Base-by-base conservation (phyloP, 2,113 vertebrate genomes). In the Poeciliopsis turrubarensis region DNA sequence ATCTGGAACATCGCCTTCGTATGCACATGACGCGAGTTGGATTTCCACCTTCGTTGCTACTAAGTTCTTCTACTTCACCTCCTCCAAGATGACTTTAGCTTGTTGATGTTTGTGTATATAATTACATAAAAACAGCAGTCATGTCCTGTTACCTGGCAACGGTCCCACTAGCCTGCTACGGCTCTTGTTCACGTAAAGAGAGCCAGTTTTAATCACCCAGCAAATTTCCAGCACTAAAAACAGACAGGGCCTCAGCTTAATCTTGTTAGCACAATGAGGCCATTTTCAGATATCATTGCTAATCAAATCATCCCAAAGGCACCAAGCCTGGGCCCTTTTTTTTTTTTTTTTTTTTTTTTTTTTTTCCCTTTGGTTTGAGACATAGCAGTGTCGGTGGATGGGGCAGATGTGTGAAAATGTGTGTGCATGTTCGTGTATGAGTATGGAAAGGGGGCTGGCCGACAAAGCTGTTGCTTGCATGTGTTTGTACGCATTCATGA, bases 241-340 rank as follows among this genome's bases (percentile, higher is more conserved):
- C 93, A 95, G 95, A 95, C 94, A 92, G 78, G 93, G 94, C 93
- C 94, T 96, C 91, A 84, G 89, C 93, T 92, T 95, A 95, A 97
- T 97, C 95, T 96, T 92, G 89, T 97, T 95, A 96, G 95, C 93
- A 91, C 92, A 91, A 96, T 88, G 94, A 96, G 95, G 94, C 92
- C 91, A 93, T 96, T 96, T 96, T 95, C 94, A 95, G 94, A 95
- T 95, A 95, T 95, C 92, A 93, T 94, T 90, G 95, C 94, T 96
- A 95, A 95, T 94, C 92, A 94, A 95, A 96, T 96, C 94, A 94
- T 95, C 95, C 95, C 93, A 87, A 90, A 95, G 93, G 94, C 92
- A 60, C 65, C 86, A 85, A 92, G 87, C 89, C 85, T 72, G 54
- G 74, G 84, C 2, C 78, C 89, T 5, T 7, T 34, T 34, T 34